A percentile compares a stretch with the other conserved stretches of the same genome.
Evolutionary conservation across 2,888 invertebrate genomes (phyloP).

Genomic region (Ormyrus thymus): DNA sequence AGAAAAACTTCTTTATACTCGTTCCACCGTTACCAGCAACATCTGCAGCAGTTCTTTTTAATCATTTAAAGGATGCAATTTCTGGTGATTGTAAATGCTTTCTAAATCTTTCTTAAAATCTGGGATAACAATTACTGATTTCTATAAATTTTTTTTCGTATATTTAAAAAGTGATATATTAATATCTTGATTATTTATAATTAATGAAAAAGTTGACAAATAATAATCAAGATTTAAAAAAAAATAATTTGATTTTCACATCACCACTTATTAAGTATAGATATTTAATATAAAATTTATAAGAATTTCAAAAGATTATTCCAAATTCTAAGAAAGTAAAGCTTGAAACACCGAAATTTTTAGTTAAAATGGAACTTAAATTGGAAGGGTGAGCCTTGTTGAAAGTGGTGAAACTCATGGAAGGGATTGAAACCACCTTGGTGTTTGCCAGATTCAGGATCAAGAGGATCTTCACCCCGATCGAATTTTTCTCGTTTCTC

Average conservation of each 20-base stretch:
- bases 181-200: constrained; percentile 9
- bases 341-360: constrained; percentile 18
- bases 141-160: background rate
- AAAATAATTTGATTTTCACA: no score
- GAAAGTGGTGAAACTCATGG: constrained; percentile 80
- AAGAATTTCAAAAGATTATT: background rate
- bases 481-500: constrained; percentile 97
- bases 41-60: constrained; percentile 9
- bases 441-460: constrained; percentile 88
- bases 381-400: constrained; percentile 87
- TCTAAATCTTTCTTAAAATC: constrained; percentile 5
- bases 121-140: background rate
- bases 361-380: constrained; percentile 98
- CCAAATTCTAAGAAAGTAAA: background rate
- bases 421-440: constrained; percentile 83
- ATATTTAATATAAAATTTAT: background rate
- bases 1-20: constrained; percentile 38
- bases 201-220: no score
- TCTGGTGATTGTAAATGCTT: constrained; percentile 30
- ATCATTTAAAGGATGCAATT: background rate
- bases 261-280: no score
- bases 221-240: no score
- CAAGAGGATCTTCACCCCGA: constrained; percentile 95
- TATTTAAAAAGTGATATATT: background rate
- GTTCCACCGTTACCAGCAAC: constrained; percentile 14